Evolutionary conservation across 2,797 vertebrate genomes (phyloP).

Genomic region (Mus minutoides): DNA sequence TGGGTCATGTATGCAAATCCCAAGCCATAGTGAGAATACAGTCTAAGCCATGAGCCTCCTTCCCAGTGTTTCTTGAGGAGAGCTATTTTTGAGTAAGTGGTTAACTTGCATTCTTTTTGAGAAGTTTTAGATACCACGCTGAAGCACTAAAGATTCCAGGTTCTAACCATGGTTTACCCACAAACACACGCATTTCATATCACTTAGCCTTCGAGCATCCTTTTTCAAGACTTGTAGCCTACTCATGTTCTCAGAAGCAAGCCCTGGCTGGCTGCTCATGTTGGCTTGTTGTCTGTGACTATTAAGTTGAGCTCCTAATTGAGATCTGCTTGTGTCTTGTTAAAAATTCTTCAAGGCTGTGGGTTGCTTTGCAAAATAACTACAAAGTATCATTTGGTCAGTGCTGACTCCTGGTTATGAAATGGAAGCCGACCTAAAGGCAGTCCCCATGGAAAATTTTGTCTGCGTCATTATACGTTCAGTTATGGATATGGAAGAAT

Average conservation of each 20-base stretch:
- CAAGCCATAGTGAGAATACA: constrained; percentile 35
- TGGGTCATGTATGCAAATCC: constrained; percentile 50
- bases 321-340: background rate
- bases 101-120: background rate
- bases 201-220: background rate
- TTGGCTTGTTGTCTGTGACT: background rate
- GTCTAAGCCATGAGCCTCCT: background rate
- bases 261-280: background rate
- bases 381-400: background rate
- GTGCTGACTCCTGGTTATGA: background rate
- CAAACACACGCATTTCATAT: background rate
- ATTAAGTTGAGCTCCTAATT: background rate
- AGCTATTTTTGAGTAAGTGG: constrained; percentile 22
- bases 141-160: background rate
- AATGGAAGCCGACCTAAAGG: background rate
- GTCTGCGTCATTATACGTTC: background rate
- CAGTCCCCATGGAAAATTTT: background rate
- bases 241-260: background rate
- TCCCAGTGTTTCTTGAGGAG: background rate
- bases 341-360: background rate
- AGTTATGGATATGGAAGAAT: background rate
- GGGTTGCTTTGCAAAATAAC: background rate
- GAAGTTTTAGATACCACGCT: background rate
- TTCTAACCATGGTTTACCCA: background rate
- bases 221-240: background rate